These are phyloP conservation scores for Lathronympha strigana DNA, from an alignment of 2,888 invertebrate genomes.

Conservation along the genomic window DNA sequence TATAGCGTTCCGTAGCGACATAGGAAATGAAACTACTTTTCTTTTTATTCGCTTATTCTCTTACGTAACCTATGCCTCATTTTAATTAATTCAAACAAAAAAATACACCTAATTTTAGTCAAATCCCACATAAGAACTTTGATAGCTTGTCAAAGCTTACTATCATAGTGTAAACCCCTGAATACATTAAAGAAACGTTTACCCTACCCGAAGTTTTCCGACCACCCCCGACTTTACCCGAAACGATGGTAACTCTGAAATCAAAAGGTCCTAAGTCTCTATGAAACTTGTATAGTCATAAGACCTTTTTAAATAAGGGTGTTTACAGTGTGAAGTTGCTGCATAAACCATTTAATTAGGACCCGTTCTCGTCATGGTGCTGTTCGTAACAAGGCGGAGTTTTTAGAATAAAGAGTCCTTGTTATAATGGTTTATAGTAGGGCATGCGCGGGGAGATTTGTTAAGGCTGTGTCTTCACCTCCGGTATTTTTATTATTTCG, in stretches of 20 bases:
- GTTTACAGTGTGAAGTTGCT: slow-evolving; percentile 58
- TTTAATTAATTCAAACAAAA: too few relatives aligned
- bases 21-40: slow-evolving; percentile 3
- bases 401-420: slow-evolving; percentile 47
- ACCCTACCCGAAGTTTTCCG: slow-evolving; percentile 54
- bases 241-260: slow-evolving; percentile 40
- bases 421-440: slow-evolving; percentile 51
- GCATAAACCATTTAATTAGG: slow-evolving; percentile 51
- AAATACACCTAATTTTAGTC: too few relatives aligned
- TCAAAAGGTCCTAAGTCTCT: not conserved
- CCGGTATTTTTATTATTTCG: not conserved
- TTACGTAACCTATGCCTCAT: not conserved
- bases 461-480: not conserved
- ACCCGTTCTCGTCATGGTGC: slow-evolving; percentile 45
- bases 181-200: slow-evolving; percentile 54
- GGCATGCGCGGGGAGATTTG: slow-evolving; percentile 61
- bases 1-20: not conserved
- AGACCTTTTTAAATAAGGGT: not conserved
- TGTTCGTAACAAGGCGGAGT: slow-evolving; percentile 6
- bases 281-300: not conserved
- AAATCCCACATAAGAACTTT: not conserved
- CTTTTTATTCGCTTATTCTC: not conserved
- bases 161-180: slow-evolving; percentile 16
- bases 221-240: slow-evolving; percentile 54
- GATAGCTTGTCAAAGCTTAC: slow-evolving; percentile 22